These are phyloP conservation scores for Calyptomena viridis DNA, from an alignment of 2,113 vertebrate genomes.

Conservation along the genomic window DNA sequence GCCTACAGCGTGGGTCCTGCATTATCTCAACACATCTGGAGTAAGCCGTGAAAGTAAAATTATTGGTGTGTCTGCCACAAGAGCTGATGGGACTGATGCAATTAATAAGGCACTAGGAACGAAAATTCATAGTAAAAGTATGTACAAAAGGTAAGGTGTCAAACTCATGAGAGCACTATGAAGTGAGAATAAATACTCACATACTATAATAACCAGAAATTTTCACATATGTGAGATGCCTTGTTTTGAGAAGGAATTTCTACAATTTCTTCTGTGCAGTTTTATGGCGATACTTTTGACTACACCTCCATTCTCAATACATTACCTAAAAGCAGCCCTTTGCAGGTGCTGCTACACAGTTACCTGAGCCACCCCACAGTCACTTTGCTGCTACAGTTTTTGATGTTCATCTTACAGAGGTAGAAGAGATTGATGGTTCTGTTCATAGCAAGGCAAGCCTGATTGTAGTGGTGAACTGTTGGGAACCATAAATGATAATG, in stretches of 20 bases:
- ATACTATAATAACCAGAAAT: too few relatives aligned
- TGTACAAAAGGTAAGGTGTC: slow-evolving; percentile 73
- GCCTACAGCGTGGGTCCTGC: slow-evolving; percentile 77
- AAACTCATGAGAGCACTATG: background rate
- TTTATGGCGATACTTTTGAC: background rate
- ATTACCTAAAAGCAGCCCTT: background rate
- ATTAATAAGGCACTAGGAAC: slow-evolving; percentile 70
- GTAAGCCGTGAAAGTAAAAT: slow-evolving; percentile 77
- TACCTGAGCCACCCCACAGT: background rate
- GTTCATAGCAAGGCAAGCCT: background rate
- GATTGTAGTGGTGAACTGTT: background rate
- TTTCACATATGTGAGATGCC: background rate
- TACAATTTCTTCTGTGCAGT: background rate
- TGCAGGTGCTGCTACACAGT: background rate
- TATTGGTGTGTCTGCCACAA: slow-evolving; percentile 74
- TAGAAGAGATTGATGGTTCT: background rate
- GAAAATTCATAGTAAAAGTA: slow-evolving; percentile 72
- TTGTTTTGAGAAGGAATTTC: background rate
- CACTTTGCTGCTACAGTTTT: background rate
- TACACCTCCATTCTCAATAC: background rate
- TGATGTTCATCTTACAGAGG: background rate
- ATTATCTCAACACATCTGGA: slow-evolving; percentile 75
- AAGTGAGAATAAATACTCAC: background rate
- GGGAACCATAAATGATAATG: background rate
- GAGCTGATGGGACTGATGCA: slow-evolving; percentile 69